Evolutionary conservation across 2,113 vertebrate species (phyloP).

Genomic region (Brachyhypopomus occidentalis): DNA sequence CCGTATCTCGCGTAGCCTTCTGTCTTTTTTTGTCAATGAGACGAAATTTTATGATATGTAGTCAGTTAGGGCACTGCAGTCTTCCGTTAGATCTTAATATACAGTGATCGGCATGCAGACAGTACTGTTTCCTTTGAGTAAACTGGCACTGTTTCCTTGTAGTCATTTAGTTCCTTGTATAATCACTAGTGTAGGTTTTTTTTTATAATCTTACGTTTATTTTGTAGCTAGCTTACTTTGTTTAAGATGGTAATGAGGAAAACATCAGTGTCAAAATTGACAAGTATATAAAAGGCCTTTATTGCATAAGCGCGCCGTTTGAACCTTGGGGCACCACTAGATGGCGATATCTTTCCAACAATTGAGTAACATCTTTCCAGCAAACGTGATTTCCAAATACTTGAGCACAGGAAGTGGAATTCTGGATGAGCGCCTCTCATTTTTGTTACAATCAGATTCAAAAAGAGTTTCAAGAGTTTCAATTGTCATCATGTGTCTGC

Average conservation of each 20-base stretch:
- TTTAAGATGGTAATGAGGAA: too few relatives aligned
- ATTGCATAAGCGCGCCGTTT: background rate
- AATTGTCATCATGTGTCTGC: background rate
- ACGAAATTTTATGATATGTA: background rate
- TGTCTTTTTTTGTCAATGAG: background rate
- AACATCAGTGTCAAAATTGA: background rate
- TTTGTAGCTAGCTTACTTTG: too few relatives aligned
- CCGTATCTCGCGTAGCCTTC: background rate
- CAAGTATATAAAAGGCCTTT: background rate
- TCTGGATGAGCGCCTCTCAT: background rate
- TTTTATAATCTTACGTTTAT: too few relatives aligned
- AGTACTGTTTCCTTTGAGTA: too few relatives aligned
- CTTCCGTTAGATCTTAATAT: background rate
- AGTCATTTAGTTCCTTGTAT: too few relatives aligned
- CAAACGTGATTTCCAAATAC: background rate
- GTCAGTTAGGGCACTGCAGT: background rate
- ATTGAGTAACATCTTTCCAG: background rate
- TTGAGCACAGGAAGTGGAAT: too few relatives aligned
- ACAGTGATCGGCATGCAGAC: background rate
- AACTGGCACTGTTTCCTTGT: too few relatives aligned
- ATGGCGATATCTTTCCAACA: background rate
- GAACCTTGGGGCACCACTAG: background rate
- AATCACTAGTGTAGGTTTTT: too few relatives aligned
- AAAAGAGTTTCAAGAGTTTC: background rate
- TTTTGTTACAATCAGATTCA: background rate